phyloP scores from a whole-genome alignment of 2,113 vertebrate genomes.

The Zootoca vivipara region DNA sequence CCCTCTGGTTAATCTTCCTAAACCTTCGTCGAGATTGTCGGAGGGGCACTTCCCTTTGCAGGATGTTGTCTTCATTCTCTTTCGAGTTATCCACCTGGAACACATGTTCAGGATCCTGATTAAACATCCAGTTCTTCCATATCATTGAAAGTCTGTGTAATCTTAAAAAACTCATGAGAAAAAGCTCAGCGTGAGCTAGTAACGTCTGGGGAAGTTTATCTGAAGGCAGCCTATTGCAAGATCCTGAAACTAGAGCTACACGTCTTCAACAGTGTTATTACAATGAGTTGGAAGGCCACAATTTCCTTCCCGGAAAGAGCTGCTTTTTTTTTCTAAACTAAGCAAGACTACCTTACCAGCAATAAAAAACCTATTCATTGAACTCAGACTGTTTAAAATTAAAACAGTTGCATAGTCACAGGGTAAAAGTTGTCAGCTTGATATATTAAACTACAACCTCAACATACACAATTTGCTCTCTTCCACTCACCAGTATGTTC shows the following conservation, averaged over 20 bases:
- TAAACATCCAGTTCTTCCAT: conserved; percentile 93
- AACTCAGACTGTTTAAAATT: conserved; percentile 20
- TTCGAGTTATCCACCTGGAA: conserved; percentile 96
- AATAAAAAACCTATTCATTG: conserved; percentile 55
- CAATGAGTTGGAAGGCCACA: conserved; percentile 68
- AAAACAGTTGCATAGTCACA: conserved; percentile 23
- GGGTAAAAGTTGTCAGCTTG: not conserved
- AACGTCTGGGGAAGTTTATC: conserved; percentile 3
- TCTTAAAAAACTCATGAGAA: conserved; percentile 82
- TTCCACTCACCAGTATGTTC: rapidly evolving
- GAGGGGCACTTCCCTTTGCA: conserved; percentile 85
- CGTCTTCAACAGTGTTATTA: conserved; percentile 50
- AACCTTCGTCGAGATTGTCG: conserved; percentile 87
- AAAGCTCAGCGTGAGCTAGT: conserved; percentile 41
- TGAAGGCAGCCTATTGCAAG: not conserved
- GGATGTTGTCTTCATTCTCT: conserved; percentile 84
- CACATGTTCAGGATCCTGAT: conserved; percentile 83
- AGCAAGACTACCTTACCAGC: conserved; percentile 47
- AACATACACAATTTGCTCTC: not conserved
- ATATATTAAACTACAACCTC: not conserved
- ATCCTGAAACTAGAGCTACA: conserved; percentile 22
- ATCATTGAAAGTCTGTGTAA: conserved; percentile 81
- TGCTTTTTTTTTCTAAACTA: conserved; percentile 44
- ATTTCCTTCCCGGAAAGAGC: conserved; percentile 88
- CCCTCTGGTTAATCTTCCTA: conserved; percentile 85